Base-by-base conservation (phyloP, 2,797 vertebrate species). In the Craterocephalus amniculus region DNA sequence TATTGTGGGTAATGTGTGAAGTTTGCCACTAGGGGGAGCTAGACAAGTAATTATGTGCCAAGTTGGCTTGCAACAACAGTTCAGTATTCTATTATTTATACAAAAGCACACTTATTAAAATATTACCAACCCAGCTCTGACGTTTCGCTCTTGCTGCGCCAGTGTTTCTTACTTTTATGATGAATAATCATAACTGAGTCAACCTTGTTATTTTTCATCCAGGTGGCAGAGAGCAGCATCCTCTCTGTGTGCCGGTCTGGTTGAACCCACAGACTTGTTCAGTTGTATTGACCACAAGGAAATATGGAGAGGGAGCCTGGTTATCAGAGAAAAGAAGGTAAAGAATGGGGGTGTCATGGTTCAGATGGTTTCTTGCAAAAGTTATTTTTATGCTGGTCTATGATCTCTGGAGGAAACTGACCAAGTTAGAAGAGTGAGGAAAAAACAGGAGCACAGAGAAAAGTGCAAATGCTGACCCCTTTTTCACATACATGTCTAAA, bases 281-380 rank as follows among this genome's bases (percentile, higher is more conserved):
- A 40, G 32, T 69, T 89, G 80, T 36, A 60, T 91, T 0, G 56
- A 87, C 80, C 35, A 58, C 14, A 70, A 67, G 26, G 91, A 92
- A 52, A 35, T 89, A 6, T 93, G 92, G 92, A 88, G 92, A 38
- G 92, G 92, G 1, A 36, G 85, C 8, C 67, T 93, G 60, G 29
- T 90, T 26, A 55, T 93, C 81, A 90, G 88, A 85, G 92, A 93
- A 74, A 93, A 86, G 63, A 93, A 91, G 87, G 92, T 92, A 76
- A 81, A 63, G 7, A 51, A 51, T 1, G 24, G 2, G 6, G 43
- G 13, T 31, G 12, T 38, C 27, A 58, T 2, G 22, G n/a, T 45
- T 18, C 32, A 34, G 32, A 34, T 34, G 32, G 5, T 34, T 34
- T 34, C 32, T 9, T 6, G 32, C 43, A 20, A 38, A 38, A 38